Evolutionary conservation across 2,113 vertebrate species (phyloP).

Genomic region (Pteropus alecto): DNA sequence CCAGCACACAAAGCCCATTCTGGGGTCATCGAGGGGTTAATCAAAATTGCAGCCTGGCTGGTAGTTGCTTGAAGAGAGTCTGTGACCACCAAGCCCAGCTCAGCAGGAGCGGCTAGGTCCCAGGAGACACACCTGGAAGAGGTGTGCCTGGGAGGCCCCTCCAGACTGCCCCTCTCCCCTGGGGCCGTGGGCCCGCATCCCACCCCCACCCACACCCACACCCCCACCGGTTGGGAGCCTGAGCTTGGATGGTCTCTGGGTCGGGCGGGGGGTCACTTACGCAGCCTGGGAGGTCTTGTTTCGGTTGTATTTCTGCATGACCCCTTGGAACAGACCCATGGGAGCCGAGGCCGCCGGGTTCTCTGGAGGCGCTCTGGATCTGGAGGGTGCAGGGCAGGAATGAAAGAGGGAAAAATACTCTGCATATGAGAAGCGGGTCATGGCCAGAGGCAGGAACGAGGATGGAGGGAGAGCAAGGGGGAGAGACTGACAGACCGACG

Average conservation of each 20-base stretch:
- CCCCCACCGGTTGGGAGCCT: background rate
- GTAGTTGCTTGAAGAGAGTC: background rate
- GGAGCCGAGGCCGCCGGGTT: constrained; percentile 53
- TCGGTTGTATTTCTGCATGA: constrained; percentile 87
- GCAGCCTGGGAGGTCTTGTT: constrained; percentile 79
- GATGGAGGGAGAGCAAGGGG: constrained; percentile 42
- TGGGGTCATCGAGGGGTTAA: accelerated
- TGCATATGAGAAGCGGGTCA: constrained; percentile 95
- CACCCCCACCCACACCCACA: background rate
- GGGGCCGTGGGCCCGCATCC: background rate
- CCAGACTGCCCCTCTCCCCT: background rate
- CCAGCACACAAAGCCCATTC: background rate
- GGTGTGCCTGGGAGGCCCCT: background rate
- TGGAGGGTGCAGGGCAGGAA: constrained; percentile 82
- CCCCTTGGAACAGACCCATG: constrained; percentile 82
- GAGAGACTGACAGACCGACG: constrained; percentile 55
- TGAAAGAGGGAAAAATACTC: constrained; percentile 95
- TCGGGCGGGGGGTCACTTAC: constrained; percentile 83
- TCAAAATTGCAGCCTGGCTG: background rate
- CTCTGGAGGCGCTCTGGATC: constrained; percentile 65
- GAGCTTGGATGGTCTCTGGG: background rate
- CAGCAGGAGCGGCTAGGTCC: background rate
- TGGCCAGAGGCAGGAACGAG: constrained; percentile 73
- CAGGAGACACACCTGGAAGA: background rate
- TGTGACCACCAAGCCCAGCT: no score